A percentile compares a stretch with the other conserved stretches of the same genome.
These are phyloP conservation scores for Sphaerodactylus townsendi DNA, from an alignment of 2,113 vertebrate species.

Conservation along the genomic window DNA sequence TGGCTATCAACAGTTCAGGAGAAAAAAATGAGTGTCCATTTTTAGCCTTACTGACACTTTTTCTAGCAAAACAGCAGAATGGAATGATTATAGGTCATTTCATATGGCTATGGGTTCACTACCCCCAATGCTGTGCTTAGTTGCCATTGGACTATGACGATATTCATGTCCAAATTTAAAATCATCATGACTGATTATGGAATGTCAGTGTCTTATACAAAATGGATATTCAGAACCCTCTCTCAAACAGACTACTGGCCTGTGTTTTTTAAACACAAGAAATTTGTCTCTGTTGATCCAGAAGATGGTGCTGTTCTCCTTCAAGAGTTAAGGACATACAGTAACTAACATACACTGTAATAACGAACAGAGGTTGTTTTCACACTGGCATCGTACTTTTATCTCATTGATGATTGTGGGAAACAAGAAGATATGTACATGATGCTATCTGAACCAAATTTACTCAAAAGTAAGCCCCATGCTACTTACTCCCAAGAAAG, in stretches of 20 bases:
- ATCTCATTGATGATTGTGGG: too few relatives aligned
- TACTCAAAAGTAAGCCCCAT: background rate
- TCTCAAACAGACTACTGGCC: background rate
- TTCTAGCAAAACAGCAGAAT: too few relatives aligned
- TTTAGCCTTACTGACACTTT: background rate
- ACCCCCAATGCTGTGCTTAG: background rate
- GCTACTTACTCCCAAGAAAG: too few relatives aligned
- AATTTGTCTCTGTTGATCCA: background rate
- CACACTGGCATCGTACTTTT: background rate
- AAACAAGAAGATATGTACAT: too few relatives aligned
- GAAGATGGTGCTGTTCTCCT: slow-evolving; percentile 20
- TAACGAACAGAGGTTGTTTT: background rate
- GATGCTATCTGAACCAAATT: too few relatives aligned
- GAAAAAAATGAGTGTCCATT: too few relatives aligned
- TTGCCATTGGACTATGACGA: background rate
- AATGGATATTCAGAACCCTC: background rate
- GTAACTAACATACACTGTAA: background rate
- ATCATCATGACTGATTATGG: background rate
- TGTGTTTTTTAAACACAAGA: background rate
- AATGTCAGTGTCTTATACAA: too few relatives aligned
- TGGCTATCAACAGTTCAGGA: too few relatives aligned
- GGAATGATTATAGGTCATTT: too few relatives aligned
- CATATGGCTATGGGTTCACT: too few relatives aligned
- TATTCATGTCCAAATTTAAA: background rate
- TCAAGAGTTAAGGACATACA: background rate